Conservation (phyloP, 2,113 vertebrate species). For the Prunella himalayana region DNA sequence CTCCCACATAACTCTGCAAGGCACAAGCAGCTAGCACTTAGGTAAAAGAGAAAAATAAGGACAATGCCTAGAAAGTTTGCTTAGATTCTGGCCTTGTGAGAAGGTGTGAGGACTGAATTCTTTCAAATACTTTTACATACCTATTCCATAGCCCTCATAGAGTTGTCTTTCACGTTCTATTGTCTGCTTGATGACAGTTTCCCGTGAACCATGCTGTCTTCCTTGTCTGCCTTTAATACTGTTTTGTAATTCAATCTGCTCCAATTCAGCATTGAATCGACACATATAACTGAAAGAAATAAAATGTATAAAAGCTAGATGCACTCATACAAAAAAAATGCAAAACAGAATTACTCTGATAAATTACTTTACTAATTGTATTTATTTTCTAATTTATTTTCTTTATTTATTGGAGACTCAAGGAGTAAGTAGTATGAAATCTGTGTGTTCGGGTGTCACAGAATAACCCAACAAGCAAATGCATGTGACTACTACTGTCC, state of each 20-base stretch:
- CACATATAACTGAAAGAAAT: slow-evolving; percentile 83
- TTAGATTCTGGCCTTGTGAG: not conserved
- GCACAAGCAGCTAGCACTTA: not conserved
- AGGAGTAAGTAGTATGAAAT: not conserved
- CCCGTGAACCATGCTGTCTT: slow-evolving; percentile 84
- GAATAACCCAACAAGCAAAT: not conserved
- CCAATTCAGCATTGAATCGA: slow-evolving; percentile 85
- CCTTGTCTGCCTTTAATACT: slow-evolving; percentile 92
- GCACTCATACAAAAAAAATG: not conserved
- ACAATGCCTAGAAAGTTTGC: not conserved
- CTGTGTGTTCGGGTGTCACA: not conserved
- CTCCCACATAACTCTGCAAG: not conserved
- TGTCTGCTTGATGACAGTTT: slow-evolving; percentile 86
- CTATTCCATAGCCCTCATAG: slow-evolving; percentile 83
- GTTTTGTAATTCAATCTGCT: slow-evolving; percentile 91
- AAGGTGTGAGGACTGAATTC: not conserved
- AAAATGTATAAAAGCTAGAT: not conserved
- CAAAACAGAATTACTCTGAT: not conserved
- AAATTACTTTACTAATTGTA: not conserved
- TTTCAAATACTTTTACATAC: slow-evolving; percentile 61
- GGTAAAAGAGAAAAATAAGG: not conserved
- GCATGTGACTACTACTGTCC: not conserved
- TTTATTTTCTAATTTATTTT: not conserved
- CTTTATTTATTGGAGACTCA: not conserved
- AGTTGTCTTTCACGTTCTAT: slow-evolving; percentile 82